Conservation (phyloP, 2,113 vertebrate species). For the Centropus bengalensis region DNA sequence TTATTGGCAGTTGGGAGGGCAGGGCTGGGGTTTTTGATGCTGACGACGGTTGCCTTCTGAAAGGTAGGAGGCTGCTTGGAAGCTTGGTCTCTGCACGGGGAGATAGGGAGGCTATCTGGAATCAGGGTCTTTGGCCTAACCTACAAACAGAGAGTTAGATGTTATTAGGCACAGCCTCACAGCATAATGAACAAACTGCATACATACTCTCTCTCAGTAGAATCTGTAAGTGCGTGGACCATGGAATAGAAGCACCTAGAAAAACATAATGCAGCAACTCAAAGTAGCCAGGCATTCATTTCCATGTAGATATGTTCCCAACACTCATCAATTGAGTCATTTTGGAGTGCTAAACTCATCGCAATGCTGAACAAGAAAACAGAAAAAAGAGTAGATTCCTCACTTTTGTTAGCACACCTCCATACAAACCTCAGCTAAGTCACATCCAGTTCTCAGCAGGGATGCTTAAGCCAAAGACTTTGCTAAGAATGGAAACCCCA, state of each 20-base stretch:
- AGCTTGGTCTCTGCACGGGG: conserved; percentile 84
- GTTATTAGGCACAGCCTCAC: not conserved
- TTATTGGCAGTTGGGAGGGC: conserved; percentile 93
- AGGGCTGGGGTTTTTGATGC: conserved; percentile 87
- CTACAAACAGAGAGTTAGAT: conserved; percentile 66
- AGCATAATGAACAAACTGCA: not conserved
- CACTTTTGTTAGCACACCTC: not conserved
- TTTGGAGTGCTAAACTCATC: not conserved
- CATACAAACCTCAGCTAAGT: not conserved
- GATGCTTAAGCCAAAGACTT: not conserved
- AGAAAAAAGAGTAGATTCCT: not conserved
- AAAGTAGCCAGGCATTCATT: not conserved
- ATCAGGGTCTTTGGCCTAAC: conserved; percentile 99
- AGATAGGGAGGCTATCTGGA: conserved; percentile 93
- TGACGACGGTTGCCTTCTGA: conserved; percentile 87
- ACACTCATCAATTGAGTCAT: not conserved
- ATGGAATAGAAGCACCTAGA: not conserved
- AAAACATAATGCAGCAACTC: not conserved
- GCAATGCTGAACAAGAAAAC: not conserved
- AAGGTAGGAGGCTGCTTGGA: conserved; percentile 85
- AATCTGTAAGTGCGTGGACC: not conserved
- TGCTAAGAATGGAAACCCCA: not conserved
- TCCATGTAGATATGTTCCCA: not conserved
- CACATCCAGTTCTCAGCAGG: not conserved
- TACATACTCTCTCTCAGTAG: rapidly evolving